Percentiles rank a stretch among this genome's conserved stretches.
These are phyloP conservation scores for Lycorma delicatula DNA, from an alignment of 1,140 invertebrate genomes.

Conservation along the genomic window DNA sequence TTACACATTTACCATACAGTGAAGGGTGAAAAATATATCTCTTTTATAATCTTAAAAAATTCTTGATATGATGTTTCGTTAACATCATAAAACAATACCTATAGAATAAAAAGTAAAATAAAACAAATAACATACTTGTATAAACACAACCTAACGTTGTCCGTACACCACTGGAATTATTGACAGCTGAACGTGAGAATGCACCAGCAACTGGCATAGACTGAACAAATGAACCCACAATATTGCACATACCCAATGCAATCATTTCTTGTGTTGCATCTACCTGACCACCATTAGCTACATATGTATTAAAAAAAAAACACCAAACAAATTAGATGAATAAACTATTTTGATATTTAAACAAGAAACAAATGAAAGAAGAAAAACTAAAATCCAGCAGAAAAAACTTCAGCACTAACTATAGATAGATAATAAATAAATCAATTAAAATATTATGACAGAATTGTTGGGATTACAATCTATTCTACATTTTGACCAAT, in stretches of 20 bases:
- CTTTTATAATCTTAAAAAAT: too few relatives aligned
- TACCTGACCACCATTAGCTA: conserved; percentile 60
- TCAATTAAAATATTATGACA: background rate
- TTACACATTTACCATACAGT: too few relatives aligned
- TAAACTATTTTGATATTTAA: background rate
- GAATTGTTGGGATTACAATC: too few relatives aligned
- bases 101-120: too few relatives aligned
- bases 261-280: conserved; percentile 75
- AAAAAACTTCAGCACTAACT: background rate
- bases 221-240: conserved; percentile 77
- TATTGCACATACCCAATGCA: conserved; percentile 74
- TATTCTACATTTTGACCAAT: too few relatives aligned
- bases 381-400: background rate
- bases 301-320: conserved; percentile 19
- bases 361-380: too few relatives aligned
- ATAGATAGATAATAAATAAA: background rate
- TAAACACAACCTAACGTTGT: conserved; percentile 79
- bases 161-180: conserved; percentile 82
- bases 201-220: conserved; percentile 88
- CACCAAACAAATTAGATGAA: too few relatives aligned
- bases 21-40: too few relatives aligned
- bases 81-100: too few relatives aligned
- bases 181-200: conserved; percentile 82
- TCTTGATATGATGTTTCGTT: too few relatives aligned
- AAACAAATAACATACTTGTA: conserved; percentile 71